Evolutionary conservation across 2,113 vertebrate species (phyloP).

Genomic region (Crotalus helleri): DNA sequence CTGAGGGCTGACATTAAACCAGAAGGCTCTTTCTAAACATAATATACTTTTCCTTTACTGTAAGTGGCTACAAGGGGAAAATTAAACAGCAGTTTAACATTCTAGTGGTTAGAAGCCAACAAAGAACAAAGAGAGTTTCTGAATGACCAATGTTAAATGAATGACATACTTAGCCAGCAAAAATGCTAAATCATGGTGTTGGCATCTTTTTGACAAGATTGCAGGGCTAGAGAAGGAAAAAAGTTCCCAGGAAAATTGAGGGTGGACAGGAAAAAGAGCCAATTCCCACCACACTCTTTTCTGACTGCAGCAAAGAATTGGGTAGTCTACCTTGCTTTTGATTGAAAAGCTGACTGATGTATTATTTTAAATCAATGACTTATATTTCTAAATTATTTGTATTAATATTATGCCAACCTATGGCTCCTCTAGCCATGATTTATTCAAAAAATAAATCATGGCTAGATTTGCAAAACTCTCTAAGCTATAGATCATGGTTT

Average conservation of each 20-base stretch:
- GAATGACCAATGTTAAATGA: neutral
- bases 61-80: neutral
- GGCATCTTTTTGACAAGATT: neutral
- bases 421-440: neutral
- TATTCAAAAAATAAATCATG: neutral
- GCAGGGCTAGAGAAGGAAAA: neutral
- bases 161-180: neutral
- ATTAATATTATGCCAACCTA: neutral
- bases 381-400: neutral
- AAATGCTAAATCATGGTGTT: neutral
- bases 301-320: neutral
- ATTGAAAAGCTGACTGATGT: neutral
- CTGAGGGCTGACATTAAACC: neutral
- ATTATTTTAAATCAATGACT: neutral
- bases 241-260: neutral
- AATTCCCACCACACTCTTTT: neutral
- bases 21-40: neutral
- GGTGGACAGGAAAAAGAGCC: neutral
- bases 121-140: neutral
- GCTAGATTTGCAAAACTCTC: neutral
- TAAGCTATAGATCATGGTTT: neutral
- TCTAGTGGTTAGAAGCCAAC: neutral
- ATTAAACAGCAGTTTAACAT: neutral
- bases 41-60: neutral
- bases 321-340: neutral